These are phyloP conservation scores for Hydrozoanthus tunicans DNA, from an alignment of 64 coral and sea anemone genomes.

Conservation along the genomic window DNA sequence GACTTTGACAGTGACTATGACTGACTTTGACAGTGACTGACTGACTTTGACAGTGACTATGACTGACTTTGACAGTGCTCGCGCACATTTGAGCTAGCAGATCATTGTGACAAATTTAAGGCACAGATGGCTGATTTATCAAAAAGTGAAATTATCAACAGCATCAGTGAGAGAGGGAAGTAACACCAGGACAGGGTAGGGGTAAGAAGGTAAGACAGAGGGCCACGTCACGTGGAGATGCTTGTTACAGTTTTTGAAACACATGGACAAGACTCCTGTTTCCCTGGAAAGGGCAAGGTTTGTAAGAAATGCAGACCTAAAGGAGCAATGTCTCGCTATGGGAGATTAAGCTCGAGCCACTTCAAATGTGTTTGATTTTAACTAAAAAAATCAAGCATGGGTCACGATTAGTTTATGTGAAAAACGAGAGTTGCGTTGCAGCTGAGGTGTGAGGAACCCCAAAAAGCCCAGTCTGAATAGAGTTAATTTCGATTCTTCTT, in stretches of 20 bases:
- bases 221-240: neutral
- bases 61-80: too few species aligned
- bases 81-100: slow-evolving; percentile 21
- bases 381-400: neutral
- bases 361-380: neutral
- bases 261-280: slow-evolving; percentile 40
- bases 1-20: too few species aligned
- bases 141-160: slow-evolving; percentile 9
- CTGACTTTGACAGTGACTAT: too few species aligned
- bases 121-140: slow-evolving; percentile 35
- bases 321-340: too few species aligned
- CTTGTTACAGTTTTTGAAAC: slow-evolving; percentile 39
- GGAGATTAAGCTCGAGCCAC: neutral
- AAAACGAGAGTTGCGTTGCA: too few species aligned
- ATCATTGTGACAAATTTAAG: slow-evolving; percentile 63
- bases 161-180: neutral
- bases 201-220: neutral
- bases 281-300: slow-evolving; percentile 56
- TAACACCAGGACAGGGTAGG: neutral
- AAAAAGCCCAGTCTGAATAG: too few species aligned
- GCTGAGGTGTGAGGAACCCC: too few species aligned
- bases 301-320: slow-evolving; percentile 60
- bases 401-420: too few species aligned
- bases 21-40: too few species aligned
- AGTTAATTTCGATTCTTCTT: slow-evolving; percentile 12